phyloP scores from a whole-genome alignment of 2,888 invertebrate genomes.

The Graphium colonna region DNA sequence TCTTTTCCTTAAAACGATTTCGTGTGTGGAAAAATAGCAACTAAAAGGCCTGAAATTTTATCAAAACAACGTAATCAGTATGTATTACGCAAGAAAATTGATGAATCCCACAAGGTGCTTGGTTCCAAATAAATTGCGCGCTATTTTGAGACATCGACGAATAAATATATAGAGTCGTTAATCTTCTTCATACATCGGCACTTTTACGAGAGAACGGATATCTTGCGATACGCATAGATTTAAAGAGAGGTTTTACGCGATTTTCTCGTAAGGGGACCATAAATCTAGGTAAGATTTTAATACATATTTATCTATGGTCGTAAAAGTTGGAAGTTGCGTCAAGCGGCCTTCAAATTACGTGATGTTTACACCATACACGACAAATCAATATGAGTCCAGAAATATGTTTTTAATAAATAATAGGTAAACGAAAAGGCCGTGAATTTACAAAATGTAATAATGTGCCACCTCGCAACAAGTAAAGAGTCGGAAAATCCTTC shows the following conservation, averaged over 20 bases:
- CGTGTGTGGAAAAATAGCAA: background rate
- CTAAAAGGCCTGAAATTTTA: background rate
- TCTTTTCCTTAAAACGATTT: too few species aligned
- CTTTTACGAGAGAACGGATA: conserved; percentile 6
- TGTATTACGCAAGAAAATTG: conserved; percentile 5
- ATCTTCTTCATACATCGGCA: conserved; percentile 17
- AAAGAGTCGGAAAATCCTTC: too few species aligned
- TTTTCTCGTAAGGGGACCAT: background rate
- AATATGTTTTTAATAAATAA: background rate
- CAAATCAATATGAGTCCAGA: background rate
- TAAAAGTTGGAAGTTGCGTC: too few species aligned
- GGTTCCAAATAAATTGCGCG: conserved; percentile 7
- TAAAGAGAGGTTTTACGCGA: background rate
- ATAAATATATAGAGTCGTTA: conserved; percentile 15
- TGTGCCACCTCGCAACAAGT: too few species aligned
- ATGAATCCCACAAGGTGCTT: conserved; percentile 7
- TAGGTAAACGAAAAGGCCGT: background rate
- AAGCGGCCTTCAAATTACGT: too few species aligned
- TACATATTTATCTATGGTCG: background rate
- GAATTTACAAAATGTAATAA: background rate
- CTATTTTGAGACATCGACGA: conserved; percentile 7
- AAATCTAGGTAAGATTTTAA: background rate
- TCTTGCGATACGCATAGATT: background rate
- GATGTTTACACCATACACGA: background rate
- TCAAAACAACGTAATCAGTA: too few species aligned